These are phyloP conservation scores for Unio delphinus DNA, from an alignment of 2,888 invertebrate genomes.

Conservation along the genomic window DNA sequence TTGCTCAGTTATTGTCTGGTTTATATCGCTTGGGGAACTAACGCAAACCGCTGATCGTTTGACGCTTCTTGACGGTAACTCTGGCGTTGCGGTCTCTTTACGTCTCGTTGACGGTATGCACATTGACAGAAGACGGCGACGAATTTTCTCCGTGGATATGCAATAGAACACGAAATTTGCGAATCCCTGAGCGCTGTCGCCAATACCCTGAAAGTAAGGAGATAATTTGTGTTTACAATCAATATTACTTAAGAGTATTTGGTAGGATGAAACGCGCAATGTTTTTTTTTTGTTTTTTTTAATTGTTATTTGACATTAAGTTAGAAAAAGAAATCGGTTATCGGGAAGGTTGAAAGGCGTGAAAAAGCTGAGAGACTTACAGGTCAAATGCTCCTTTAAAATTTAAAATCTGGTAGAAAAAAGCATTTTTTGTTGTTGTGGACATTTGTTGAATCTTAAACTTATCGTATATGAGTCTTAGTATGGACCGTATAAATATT, in stretches of 20 bases:
- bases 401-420: no score
- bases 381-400: no score
- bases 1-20: no score
- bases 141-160: conserved; percentile 44
- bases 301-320: no score
- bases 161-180: conserved; percentile 61
- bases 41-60: conserved; percentile 5
- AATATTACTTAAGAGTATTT: no score
- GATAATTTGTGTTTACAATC: neutral
- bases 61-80: conserved; percentile 1
- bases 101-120: conserved; percentile 8
- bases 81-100: neutral
- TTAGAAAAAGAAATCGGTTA: no score
- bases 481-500: neutral
- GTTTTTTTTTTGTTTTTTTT: no score
- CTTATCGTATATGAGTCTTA: neutral
- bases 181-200: conserved; percentile 64
- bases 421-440: neutral
- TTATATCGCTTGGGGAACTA: no score
- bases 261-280: no score
- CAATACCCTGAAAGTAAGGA: conserved; percentile 52
- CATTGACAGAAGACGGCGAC: conserved; percentile 24
- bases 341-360: no score
- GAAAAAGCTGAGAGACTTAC: no score
- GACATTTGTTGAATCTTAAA: neutral